Conservation (phyloP, 2,113 vertebrate species). For the Hirundichthys speculiger region DNA sequence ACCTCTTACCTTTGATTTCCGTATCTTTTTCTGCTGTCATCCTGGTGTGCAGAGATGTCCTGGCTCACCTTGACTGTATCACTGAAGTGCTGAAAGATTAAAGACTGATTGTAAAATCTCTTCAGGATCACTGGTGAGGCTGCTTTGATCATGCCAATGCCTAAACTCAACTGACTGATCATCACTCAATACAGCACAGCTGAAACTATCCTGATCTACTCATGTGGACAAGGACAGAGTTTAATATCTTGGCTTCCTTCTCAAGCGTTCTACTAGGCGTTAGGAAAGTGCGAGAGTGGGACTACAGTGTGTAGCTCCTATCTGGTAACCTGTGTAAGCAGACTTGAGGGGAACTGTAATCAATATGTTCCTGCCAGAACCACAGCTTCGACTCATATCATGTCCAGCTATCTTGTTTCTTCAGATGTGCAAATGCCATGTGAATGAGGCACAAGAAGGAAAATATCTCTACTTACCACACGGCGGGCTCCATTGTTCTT, state of each 20-base stretch:
- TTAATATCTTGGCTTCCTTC: constrained; percentile 12
- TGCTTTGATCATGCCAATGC: too few relatives aligned
- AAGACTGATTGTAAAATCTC: constrained; percentile 6
- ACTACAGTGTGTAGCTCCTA: constrained; percentile 37
- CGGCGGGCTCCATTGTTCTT: constrained; percentile 82
- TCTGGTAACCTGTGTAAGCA: constrained; percentile 49
- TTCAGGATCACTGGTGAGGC: constrained; percentile 6
- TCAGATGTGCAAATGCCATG: constrained; percentile 36
- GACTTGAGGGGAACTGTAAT: constrained; percentile 61
- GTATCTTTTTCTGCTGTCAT: constrained; percentile 80
- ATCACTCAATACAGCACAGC: constrained; percentile 12
- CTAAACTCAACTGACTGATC: too few relatives aligned
- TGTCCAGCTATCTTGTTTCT: constrained; percentile 47
- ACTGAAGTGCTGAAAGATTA: constrained; percentile 84
- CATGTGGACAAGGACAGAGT: constrained; percentile 14
- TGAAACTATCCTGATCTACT: constrained; percentile 26
- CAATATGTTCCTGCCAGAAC: constrained; percentile 53
- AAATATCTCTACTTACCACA: constrained; percentile 81
- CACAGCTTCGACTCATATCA: constrained; percentile 38
- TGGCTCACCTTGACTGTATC: constrained; percentile 90
- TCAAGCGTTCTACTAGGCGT: constrained; percentile 19
- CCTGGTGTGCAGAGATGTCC: constrained; percentile 84
- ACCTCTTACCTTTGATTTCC: constrained; percentile 80
- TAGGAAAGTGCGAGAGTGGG: constrained; percentile 21
- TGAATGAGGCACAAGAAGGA: constrained; percentile 15